Evolutionary conservation across 2,888 invertebrate species (phyloP), one percentile per base, ranked within the genome.

Genomic region (Ptilodon capucinus): DNA sequence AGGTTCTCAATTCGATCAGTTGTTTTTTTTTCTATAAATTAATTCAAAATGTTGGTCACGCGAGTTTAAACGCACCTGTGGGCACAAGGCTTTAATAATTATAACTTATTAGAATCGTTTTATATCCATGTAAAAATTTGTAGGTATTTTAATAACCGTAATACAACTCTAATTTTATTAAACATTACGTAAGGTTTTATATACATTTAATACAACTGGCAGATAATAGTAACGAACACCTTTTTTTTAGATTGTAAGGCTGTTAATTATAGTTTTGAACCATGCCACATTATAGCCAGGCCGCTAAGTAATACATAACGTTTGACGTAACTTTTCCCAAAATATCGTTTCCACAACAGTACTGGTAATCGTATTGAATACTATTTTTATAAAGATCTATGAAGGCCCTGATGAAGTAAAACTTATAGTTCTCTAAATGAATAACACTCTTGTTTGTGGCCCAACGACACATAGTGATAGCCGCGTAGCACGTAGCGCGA

Each of bases 191-290:
- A 14, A 6, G 14, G 7, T 32, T 7, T n/a, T 7, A 14, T 2
- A 32, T 14, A 32, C 28, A 32, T 5, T 14, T 32, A 32, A 21
- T 43, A 30, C 40, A 13, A 36, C 40, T 36, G 39, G 44, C 36
- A 42, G 14, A 43, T 39, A 42, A 47, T 45, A 36, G 50, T 50
- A 52, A 57, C 46, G 42, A 47, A 40, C 48, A 32, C 21, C 44
- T 43, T 14, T 46, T 38, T 40, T 23, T 46, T 35, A 42, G 28
- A 19, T 44, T 39, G 23, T 43, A 41, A 36, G 21, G 42, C 48
- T 44, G 51, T 63, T 51, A n/a, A n/a, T n/a, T 14, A 36, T 50
- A 50, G 34, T 38, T 46, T 47, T 49, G 9, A 44, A 48, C 19
- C 42, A 43, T 32, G 34, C 46, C 7, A 50, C 39, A 48, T 51